Conservation (phyloP, 2,888 invertebrate genomes). For the Caenorhabditis afra region DNA sequence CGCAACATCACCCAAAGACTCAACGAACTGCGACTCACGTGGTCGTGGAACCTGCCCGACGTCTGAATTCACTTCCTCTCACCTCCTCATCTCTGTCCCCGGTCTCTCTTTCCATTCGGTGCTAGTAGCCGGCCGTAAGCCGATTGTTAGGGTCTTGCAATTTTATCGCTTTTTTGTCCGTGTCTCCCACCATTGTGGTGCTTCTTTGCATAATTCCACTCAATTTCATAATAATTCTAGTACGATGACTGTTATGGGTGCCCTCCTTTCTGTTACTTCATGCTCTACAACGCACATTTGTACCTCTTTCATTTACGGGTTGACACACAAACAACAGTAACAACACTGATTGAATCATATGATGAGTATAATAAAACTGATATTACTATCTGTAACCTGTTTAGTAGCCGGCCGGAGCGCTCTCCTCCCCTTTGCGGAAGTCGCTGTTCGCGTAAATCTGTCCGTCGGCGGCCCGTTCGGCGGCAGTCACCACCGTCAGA, state of each 20-base stretch:
- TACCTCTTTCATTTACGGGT: constrained; percentile 52
- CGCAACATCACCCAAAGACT: constrained; percentile 74
- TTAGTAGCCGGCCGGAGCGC: constrained; percentile 78
- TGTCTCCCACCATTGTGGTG: neutral
- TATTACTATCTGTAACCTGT: neutral
- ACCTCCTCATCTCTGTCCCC: neutral
- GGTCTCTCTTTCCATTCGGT: constrained; percentile 3
- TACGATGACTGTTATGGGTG: constrained; percentile 8
- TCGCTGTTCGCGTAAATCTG: constrained; percentile 78
- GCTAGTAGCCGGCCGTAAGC: constrained; percentile 1
- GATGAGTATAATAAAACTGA: constrained; percentile 4
- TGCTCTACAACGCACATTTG: constrained; percentile 26
- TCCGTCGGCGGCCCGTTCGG: constrained; percentile 67
- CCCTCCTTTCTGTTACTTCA: constrained; percentile 10
- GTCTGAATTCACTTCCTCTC: constrained; percentile 64
- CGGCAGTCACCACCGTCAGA: constrained; percentile 75
- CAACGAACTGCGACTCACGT: constrained; percentile 76
- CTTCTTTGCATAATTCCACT: constrained; percentile 16
- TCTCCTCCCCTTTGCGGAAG: constrained; percentile 78
- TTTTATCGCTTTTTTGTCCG: constrained; percentile 26
- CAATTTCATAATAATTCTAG: constrained; percentile 19
- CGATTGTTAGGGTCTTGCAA: constrained; percentile 29
- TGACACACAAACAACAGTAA: constrained; percentile 3
- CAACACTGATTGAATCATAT: neutral
- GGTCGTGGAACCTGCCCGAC: constrained; percentile 79